Evolutionary conservation across 2,113 vertebrate genomes (phyloP).

Genomic region (Serilophus lunatus): DNA sequence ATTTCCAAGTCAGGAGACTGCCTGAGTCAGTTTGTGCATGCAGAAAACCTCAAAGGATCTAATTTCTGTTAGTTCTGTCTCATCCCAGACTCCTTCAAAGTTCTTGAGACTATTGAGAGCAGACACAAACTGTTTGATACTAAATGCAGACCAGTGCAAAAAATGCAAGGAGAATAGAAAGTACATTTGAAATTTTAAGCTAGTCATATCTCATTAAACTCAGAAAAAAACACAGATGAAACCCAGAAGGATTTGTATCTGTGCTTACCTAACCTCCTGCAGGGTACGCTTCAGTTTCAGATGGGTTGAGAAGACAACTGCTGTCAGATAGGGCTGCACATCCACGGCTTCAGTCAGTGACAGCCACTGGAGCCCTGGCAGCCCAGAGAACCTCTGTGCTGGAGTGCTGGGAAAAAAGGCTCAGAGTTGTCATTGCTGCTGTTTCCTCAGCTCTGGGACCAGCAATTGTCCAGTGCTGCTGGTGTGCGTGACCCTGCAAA

Average conservation of each 20-base stretch:
- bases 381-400: accelerated
- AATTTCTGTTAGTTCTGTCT: not conserved
- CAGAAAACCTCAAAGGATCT: not conserved
- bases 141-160: not conserved
- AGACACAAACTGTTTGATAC: not conserved
- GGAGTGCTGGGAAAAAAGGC: accelerated
- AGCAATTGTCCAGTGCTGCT: not conserved
- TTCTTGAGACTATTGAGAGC: not conserved
- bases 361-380: not conserved
- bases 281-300: not conserved
- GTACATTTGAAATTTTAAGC: not conserved
- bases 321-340: not conserved
- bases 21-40: not conserved
- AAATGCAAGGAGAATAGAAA: not conserved
- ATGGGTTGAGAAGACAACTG: not conserved
- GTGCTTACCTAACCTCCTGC: not conserved
- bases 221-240: not conserved
- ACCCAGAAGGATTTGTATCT: not conserved
- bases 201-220: not conserved
- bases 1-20: not conserved
- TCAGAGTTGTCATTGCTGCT: accelerated
- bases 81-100: not conserved
- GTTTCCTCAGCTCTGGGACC: not conserved
- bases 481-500: not conserved
- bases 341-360: not conserved